Evolutionary conservation across 2,797 vertebrate genomes (phyloP).

Genomic region (Chaunax sp.): DNA sequence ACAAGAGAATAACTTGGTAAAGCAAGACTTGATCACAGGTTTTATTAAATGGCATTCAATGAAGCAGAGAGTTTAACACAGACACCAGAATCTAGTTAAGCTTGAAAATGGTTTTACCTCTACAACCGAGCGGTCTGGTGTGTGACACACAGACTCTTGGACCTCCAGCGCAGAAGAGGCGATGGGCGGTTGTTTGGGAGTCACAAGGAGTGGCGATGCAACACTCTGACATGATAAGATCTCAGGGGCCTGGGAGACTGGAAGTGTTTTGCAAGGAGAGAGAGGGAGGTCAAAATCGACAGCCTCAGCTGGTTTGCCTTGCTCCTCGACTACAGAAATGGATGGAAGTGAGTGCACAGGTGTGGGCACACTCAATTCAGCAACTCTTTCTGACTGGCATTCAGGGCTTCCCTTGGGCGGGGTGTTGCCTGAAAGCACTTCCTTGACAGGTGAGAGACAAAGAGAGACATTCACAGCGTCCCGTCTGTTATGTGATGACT

Average conservation of each 20-base stretch:
- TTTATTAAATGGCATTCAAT: background rate
- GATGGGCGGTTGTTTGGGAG: slow-evolving; percentile 21
- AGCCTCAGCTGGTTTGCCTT: slow-evolving; percentile 1
- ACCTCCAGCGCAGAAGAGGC: slow-evolving; percentile 27
- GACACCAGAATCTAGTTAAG: background rate
- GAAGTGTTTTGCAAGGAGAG: slow-evolving; percentile 25
- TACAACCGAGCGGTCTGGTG: slow-evolving; percentile 48
- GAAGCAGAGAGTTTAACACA: background rate
- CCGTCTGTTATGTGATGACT: background rate
- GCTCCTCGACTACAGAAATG: slow-evolving; percentile 19
- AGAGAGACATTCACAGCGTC: slow-evolving; percentile 30
- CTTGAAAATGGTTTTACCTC: slow-evolving; percentile 66
- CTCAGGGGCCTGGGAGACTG: slow-evolving; percentile 15
- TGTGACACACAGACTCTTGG: slow-evolving; percentile 44
- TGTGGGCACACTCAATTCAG: background rate
- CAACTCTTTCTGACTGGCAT: slow-evolving; percentile 7
- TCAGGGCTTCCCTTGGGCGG: slow-evolving; percentile 13
- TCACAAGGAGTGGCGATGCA: slow-evolving; percentile 48
- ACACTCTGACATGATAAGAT: slow-evolving; percentile 58
- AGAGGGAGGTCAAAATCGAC: background rate
- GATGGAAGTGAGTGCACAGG: background rate
- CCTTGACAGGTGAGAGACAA: slow-evolving; percentile 48
- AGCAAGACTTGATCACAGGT: background rate
- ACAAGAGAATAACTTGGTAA: background rate
- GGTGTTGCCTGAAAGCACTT: slow-evolving; percentile 16